Evolutionary conservation across 2,797 vertebrate species (phyloP).

Genomic region (Danio jaintianensis): DNA sequence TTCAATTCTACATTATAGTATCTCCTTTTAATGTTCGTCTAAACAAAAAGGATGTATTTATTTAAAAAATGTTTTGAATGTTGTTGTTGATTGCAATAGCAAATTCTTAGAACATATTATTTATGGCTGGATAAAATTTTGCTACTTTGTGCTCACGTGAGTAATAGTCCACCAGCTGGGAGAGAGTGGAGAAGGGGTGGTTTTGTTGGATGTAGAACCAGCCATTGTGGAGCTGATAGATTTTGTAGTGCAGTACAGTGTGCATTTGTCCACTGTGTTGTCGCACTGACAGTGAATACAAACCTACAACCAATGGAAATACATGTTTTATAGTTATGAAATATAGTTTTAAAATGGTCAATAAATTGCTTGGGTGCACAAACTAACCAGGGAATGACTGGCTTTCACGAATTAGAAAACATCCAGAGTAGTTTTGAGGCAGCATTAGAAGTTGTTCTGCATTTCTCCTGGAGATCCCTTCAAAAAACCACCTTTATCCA

Average conservation of each 20-base stretch:
- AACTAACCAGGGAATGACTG: slow-evolving; percentile 82
- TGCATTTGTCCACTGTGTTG: slow-evolving; percentile 59
- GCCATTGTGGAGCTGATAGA: slow-evolving; percentile 79
- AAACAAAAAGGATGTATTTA: too few relatives aligned
- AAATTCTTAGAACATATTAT: too few relatives aligned
- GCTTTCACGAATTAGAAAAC: slow-evolving; percentile 87
- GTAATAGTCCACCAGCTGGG: slow-evolving; percentile 84
- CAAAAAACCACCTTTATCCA: slow-evolving; percentile 84
- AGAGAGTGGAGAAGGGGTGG: slow-evolving; percentile 84
- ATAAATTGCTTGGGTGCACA: not conserved
- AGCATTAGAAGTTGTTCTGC: slow-evolving; percentile 85
- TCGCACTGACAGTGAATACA: slow-evolving; percentile 82
- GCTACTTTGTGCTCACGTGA: slow-evolving; percentile 71
- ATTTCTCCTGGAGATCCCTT: slow-evolving; percentile 82
- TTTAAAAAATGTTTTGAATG: too few relatives aligned
- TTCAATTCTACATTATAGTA: too few relatives aligned
- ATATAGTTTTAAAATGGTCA: not conserved
- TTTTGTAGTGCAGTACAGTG: slow-evolving; percentile 83
- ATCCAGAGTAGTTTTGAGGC: slow-evolving; percentile 80
- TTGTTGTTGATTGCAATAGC: too few relatives aligned
- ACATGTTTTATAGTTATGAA: not conserved
- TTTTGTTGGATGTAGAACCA: slow-evolving; percentile 85
- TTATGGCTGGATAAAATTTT: too few relatives aligned
- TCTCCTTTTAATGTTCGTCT: too few relatives aligned
- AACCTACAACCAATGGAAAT: slow-evolving; percentile 69